phyloP scores from a whole-genome alignment of 2,113 vertebrate species.

The Eudyptes chrysolophus region DNA sequence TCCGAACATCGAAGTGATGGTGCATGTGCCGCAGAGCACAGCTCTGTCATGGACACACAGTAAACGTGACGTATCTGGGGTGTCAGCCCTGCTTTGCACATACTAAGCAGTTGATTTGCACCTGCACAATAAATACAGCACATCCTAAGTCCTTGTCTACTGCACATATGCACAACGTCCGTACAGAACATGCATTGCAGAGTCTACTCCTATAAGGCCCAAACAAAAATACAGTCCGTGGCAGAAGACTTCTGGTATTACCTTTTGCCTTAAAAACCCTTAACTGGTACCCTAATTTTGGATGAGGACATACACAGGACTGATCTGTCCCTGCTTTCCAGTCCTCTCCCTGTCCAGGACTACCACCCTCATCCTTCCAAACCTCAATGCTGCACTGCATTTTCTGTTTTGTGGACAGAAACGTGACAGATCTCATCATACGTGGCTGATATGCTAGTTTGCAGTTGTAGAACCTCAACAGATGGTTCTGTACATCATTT shows the following conservation, averaged over 20 bases:
- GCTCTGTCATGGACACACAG: not conserved
- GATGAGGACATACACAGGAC: not conserved
- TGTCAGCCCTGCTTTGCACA: not conserved
- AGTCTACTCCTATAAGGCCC: not conserved
- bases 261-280: not conserved
- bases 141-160: not conserved
- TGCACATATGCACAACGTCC: not conserved
- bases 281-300: not conserved
- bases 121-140: not conserved
- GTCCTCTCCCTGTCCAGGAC: not conserved
- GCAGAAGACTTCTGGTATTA: not conserved
- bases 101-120: not conserved
- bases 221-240: not conserved
- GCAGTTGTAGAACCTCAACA: not conserved
- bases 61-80: not conserved
- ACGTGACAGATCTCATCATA: not conserved
- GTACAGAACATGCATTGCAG: not conserved
- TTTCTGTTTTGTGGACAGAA: not conserved
- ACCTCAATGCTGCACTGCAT: not conserved
- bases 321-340: not conserved
- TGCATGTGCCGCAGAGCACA: not conserved
- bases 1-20: not conserved
- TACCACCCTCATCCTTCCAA: not conserved
- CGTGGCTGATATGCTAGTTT: not conserved
- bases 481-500: not conserved